Conservation (phyloP, 1,140 invertebrate genomes). For the Drosophila carrolli region DNA sequence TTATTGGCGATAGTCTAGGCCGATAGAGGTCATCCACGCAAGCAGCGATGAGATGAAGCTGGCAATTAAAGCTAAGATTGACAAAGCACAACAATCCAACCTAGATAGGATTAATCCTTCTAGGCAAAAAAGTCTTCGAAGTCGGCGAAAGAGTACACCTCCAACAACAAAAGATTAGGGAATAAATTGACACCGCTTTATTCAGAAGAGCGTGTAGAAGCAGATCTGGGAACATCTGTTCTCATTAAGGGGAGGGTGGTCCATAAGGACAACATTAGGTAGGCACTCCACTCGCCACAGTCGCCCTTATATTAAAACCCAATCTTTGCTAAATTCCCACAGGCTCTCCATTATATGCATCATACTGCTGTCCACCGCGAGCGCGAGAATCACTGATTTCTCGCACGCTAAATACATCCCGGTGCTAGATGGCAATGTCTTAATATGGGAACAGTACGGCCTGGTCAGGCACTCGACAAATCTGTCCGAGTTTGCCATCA, state of each 20-base stretch:
- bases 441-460: neutral
- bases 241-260: slow-evolving; percentile 2
- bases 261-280: neutral
- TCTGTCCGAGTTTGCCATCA: neutral
- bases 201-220: neutral
- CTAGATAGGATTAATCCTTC: neutral
- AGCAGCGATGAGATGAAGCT: too few species aligned
- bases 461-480: neutral
- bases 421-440: too few species aligned
- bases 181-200: slow-evolving; percentile 3
- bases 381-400: too few species aligned
- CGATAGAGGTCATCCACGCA: too few species aligned
- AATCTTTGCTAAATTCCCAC: slow-evolving; percentile 1
- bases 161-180: neutral
- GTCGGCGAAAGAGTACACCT: slow-evolving; percentile 4
- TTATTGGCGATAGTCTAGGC: slow-evolving; percentile 5
- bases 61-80: too few species aligned
- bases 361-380: neutral
- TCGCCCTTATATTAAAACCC: neutral
- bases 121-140: slow-evolving; percentile 9
- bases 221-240: slow-evolving; percentile 7
- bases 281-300: neutral
- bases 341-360: neutral
- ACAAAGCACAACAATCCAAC: neutral
- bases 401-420: too few species aligned